Conservation (phyloP, 2,888 invertebrate genomes). For the Dromius quadrimaculatus region DNA sequence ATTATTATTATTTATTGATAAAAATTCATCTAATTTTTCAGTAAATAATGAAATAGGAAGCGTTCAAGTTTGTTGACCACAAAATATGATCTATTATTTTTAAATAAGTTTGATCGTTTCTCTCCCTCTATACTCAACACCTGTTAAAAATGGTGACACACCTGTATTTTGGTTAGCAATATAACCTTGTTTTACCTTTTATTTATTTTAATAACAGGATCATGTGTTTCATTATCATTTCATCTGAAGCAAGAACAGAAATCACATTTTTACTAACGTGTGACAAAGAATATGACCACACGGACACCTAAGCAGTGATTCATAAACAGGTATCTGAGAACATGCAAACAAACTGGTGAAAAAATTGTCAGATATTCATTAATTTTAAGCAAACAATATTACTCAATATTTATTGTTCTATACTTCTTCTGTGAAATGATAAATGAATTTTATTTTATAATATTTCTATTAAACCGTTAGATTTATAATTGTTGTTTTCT, state of each 20-base stretch:
- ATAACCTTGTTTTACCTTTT: slow-evolving; percentile 39
- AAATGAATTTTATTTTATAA: too few relatives aligned
- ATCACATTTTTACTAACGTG: slow-evolving; percentile 1
- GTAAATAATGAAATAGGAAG: too few relatives aligned
- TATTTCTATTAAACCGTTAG: slow-evolving; percentile 12
- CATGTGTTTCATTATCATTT: slow-evolving; percentile 12
- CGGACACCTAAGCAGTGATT: slow-evolving; percentile 29
- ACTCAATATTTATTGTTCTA: too few relatives aligned
- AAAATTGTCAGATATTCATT: too few relatives aligned
- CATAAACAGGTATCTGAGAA: slow-evolving; percentile 28
- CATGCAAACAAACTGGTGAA: slow-evolving; percentile 4
- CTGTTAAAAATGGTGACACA: slow-evolving; percentile 26
- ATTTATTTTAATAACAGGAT: background rate
- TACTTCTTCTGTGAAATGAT: too few relatives aligned
- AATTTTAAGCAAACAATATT: too few relatives aligned
- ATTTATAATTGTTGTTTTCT: slow-evolving; percentile 18
- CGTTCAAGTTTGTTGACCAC: too few relatives aligned
- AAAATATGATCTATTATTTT: too few relatives aligned
- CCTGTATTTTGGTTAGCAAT: slow-evolving; percentile 40
- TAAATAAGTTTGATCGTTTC: too few relatives aligned
- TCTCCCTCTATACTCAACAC: too few relatives aligned
- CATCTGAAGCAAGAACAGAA: slow-evolving; percentile 19
- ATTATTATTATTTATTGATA: too few relatives aligned
- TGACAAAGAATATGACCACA: slow-evolving; percentile 26
- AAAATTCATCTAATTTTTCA: too few relatives aligned